These are phyloP conservation scores for Aurelia sp. DNA, from an alignment of 30 jellyfish, hydroid and myxozoan genomes.

Conservation along the genomic window DNA sequence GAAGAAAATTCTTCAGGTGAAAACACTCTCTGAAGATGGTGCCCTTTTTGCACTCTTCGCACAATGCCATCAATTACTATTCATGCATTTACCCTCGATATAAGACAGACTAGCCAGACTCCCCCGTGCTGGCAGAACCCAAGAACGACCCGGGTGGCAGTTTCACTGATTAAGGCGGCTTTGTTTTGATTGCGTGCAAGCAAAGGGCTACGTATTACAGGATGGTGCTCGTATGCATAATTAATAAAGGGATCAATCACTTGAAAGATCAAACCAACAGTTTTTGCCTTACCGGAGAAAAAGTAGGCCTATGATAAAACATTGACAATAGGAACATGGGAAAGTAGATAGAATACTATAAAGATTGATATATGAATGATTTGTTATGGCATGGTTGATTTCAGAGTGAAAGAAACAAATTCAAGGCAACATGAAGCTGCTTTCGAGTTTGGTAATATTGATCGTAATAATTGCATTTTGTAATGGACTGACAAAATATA, in stretches of 20 bases:
- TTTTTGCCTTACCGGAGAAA: background rate
- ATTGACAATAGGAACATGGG: too few relatives aligned
- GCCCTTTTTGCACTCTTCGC: too few relatives aligned
- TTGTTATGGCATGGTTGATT: too few relatives aligned
- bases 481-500: background rate
- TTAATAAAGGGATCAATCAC: conserved; percentile 31
- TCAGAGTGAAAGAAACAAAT: too few relatives aligned
- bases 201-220: conserved; percentile 53
- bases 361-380: too few relatives aligned
- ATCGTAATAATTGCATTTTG: background rate
- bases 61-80: too few relatives aligned
- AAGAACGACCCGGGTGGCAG: background rate
- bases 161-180: background rate
- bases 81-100: too few relatives aligned
- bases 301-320: too few relatives aligned
- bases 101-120: too few relatives aligned
- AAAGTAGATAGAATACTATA: too few relatives aligned
- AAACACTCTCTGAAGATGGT: too few relatives aligned
- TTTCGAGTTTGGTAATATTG: background rate
- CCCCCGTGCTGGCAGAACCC: background rate
- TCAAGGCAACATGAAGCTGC: conserved; percentile 12
- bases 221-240: conserved; percentile 35
- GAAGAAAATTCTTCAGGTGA: too few relatives aligned
- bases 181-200: background rate
- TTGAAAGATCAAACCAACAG: conserved; percentile 32